Conservation (phyloP, 2,113 vertebrate species). For the Elephas maximus region DNA sequence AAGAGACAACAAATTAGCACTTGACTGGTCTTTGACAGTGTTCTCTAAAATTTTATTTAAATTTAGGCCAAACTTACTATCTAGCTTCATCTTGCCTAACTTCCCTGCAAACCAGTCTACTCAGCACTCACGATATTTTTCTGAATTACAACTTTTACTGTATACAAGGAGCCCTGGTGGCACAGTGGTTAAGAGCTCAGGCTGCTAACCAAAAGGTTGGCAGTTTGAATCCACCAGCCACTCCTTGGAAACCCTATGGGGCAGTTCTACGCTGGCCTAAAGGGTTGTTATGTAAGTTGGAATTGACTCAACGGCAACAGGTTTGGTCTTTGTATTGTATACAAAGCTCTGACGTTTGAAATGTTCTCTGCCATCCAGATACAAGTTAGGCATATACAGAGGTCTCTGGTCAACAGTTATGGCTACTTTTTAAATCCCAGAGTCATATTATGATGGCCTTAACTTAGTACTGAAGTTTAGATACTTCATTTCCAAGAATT, state of each 20-base stretch:
- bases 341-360: background rate
- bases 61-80: background rate
- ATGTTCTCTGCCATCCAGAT: background rate
- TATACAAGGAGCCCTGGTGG: background rate
- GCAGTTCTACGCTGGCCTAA: no score
- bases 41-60: background rate
- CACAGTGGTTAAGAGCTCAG: no score
- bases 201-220: no score
- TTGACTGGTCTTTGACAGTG: background rate
- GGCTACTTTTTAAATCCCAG: background rate
- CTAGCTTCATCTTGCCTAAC: background rate
- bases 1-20: constrained; percentile 2
- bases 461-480: constrained; percentile 30
- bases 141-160: background rate
- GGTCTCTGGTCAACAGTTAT: background rate
- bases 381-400: background rate
- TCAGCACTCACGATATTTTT: background rate
- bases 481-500: background rate
- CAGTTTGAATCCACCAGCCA: no score
- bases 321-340: no score
- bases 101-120: background rate
- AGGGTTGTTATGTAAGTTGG: no score
- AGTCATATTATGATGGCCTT: background rate
- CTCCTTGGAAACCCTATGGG: no score
- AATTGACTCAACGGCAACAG: no score